Evolutionary conservation across 1,140 invertebrate genomes (phyloP).

Genomic region (Drosophila arizonae): DNA sequence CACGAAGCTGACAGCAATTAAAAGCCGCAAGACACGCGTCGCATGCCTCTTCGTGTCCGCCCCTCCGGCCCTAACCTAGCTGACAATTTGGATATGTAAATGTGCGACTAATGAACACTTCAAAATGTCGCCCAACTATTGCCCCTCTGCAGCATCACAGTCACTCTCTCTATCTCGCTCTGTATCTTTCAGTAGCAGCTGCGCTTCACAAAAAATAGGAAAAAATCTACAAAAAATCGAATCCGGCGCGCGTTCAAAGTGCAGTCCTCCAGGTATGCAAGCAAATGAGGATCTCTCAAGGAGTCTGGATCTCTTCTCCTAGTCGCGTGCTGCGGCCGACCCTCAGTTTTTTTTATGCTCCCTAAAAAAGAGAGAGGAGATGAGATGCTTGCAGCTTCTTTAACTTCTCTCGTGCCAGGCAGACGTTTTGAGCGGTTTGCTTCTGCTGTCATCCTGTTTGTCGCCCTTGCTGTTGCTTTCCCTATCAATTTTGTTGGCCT

Average conservation of each 20-base stretch:
- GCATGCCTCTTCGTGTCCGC: not conserved
- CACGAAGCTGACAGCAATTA: slow-evolving; percentile 64
- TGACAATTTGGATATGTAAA: slow-evolving; percentile 80
- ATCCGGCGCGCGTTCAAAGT: slow-evolving; percentile 51
- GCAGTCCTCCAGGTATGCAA: slow-evolving; percentile 57
- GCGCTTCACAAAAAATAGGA: slow-evolving; percentile 34
- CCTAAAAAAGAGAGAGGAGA: slow-evolving; percentile 44
- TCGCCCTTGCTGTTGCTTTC: slow-evolving; percentile 36
- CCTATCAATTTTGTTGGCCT: slow-evolving; percentile 48
- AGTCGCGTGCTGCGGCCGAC: slow-evolving; percentile 63
- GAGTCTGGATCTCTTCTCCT: slow-evolving; percentile 47
- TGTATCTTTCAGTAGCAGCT: slow-evolving; percentile 22
- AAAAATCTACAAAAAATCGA: slow-evolving; percentile 23
- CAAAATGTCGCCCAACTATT: slow-evolving; percentile 56
- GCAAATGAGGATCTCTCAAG: slow-evolving; percentile 32
- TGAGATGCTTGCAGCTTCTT: slow-evolving; percentile 51
- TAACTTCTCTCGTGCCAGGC: slow-evolving; percentile 60
- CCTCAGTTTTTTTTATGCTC: slow-evolving; percentile 65
- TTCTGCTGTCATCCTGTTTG: slow-evolving; percentile 31
- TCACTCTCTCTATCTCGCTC: too few relatives aligned
- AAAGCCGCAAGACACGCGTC: slow-evolving; percentile 71
- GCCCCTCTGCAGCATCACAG: slow-evolving; percentile 41
- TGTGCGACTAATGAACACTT: slow-evolving; percentile 82
- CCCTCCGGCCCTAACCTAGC: slow-evolving; percentile 38
- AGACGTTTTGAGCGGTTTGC: slow-evolving; percentile 11